These are phyloP conservation scores for Drosophila testacea DNA, from an alignment of 2,888 invertebrate species.

Conservation along the genomic window DNA sequence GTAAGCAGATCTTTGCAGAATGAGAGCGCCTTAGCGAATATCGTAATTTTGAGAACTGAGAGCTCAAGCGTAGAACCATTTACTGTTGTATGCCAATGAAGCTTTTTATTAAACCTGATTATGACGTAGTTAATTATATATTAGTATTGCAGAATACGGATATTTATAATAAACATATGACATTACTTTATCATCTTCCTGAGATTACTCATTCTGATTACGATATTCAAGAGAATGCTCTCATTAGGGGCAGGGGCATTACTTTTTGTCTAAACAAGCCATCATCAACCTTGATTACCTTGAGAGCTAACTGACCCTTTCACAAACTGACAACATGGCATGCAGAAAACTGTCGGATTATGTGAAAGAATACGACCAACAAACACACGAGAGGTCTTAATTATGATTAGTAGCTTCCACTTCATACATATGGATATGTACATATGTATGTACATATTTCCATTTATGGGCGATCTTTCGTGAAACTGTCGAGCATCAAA, in stretches of 20 bases:
- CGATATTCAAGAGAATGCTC: constrained; percentile 34
- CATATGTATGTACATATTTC: constrained; percentile 1
- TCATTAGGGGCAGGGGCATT: constrained; percentile 68
- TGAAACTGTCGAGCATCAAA: constrained; percentile 25
- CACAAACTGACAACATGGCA: constrained; percentile 13
- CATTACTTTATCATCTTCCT: constrained; percentile 2
- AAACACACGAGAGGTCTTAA: constrained; percentile 47
- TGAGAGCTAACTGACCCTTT: constrained; percentile 62
- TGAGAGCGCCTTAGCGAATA: constrained; percentile 36
- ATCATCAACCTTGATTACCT: constrained; percentile 71
- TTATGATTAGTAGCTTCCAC: constrained; percentile 38
- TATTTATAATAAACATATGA: not conserved
- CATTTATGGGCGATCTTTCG: constrained; percentile 29
- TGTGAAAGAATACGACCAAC: constrained; percentile 1
- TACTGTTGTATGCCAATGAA: constrained; percentile 3
- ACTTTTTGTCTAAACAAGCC: constrained; percentile 41
- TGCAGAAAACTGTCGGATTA: constrained; percentile 18
- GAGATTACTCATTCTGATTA: constrained; percentile 8
- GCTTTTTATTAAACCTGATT: constrained; percentile 15
- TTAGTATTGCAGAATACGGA: not conserved
- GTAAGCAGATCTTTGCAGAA: constrained; percentile 30
- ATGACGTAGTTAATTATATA: constrained; percentile 5
- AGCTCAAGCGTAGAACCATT: constrained; percentile 31
- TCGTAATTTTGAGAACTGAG: constrained; percentile 51
- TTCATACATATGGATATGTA: not conserved